These are phyloP conservation scores for Brachyalestes nurse DNA, from an alignment of 2,797 vertebrate species.

Conservation along the genomic window DNA sequence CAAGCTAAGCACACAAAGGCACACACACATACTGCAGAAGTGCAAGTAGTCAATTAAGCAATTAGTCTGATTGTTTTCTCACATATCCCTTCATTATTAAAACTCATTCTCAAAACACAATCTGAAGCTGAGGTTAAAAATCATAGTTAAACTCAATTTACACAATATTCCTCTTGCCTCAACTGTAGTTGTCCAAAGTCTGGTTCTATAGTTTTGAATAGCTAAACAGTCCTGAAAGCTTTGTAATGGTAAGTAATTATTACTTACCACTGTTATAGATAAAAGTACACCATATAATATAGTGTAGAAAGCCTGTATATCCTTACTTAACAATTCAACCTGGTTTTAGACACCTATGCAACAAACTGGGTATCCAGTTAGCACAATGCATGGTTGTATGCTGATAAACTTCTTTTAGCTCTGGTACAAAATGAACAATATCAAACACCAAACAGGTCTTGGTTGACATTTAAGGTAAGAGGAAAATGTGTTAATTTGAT, in stretches of 20 bases:
- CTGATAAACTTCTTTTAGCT: too few species aligned
- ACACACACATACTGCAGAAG: slow-evolving; percentile 14
- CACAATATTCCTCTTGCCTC: not conserved
- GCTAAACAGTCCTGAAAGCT: not conserved
- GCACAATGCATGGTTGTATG: too few species aligned
- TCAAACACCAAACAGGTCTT: not conserved
- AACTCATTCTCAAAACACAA: not conserved
- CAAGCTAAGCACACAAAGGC: slow-evolving; percentile 28
- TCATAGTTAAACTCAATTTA: not conserved
- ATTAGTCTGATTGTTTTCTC: not conserved
- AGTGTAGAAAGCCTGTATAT: too few species aligned
- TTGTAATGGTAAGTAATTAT: too few species aligned
- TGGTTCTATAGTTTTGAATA: not conserved
- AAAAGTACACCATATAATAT: too few species aligned
- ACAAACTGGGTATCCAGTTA: too few species aligned
- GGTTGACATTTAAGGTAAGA: not conserved
- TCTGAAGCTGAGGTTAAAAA: not conserved
- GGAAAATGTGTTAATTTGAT: not conserved
- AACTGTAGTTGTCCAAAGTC: not conserved
- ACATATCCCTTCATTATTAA: not conserved
- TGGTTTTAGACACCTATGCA: too few species aligned
- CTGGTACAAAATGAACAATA: too few species aligned
- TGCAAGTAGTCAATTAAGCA: slow-evolving; percentile 16
- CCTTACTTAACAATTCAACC: too few species aligned
- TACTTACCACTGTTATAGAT: too few species aligned